Conservation (phyloP, 2,797 vertebrate species). For the Sebastes matsubarae region DNA sequence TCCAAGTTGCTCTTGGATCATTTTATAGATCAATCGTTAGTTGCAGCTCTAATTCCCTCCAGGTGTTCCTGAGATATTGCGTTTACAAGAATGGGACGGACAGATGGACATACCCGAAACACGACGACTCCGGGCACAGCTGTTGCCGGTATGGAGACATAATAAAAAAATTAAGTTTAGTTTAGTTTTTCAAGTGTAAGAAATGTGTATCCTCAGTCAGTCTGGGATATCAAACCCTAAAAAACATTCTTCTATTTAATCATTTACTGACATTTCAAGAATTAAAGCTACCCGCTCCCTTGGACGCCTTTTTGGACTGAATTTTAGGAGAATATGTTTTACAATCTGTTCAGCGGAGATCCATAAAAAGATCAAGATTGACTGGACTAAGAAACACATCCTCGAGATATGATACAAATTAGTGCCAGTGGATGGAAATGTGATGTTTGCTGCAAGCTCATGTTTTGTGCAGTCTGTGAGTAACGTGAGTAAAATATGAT, state of each 20-base stretch:
- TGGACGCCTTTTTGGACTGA: neutral
- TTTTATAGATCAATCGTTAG: too few relatives aligned
- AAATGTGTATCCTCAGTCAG: neutral
- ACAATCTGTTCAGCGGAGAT: neutral
- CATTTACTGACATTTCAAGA: neutral
- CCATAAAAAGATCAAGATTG: neutral
- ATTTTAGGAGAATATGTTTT: neutral
- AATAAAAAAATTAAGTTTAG: neutral
- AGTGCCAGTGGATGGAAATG: neutral
- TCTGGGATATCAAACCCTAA: neutral
- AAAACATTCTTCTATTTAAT: neutral
- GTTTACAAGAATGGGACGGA: too few relatives aligned
- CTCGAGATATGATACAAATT: neutral
- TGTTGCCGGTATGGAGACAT: neutral
- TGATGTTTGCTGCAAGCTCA: neutral
- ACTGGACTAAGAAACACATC: neutral
- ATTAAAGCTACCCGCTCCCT: neutral
- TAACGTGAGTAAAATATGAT: neutral
- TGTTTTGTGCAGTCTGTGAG: neutral
- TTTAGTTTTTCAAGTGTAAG: neutral
- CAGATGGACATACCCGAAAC: too few relatives aligned
- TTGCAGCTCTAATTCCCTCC: too few relatives aligned
- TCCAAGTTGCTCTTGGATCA: too few relatives aligned
- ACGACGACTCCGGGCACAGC: too few relatives aligned
- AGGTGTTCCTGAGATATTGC: too few relatives aligned